A percentile compares a stretch with the other conserved stretches of the same genome.
phyloP scores from a whole-genome alignment of 2,888 invertebrate species.

The Fissipunctia ypsillon region DNA sequence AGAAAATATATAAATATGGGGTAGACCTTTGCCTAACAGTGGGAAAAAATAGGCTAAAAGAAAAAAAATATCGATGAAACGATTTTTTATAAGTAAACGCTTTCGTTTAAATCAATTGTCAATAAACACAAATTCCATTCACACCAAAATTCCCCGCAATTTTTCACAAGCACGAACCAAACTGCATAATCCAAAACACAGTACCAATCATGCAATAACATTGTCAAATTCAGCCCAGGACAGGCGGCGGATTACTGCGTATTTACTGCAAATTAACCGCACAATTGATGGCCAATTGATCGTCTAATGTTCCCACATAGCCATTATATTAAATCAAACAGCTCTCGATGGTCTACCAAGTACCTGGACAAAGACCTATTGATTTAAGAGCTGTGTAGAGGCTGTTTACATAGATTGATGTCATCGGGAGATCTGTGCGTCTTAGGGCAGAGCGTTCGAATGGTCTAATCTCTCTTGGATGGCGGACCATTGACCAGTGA shows the following conservation, averaged over 20 bases:
- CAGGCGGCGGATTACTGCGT: slow-evolving; percentile 79
- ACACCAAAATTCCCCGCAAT: background rate
- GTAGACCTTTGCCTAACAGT: no score
- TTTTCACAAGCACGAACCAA: slow-evolving; percentile 7
- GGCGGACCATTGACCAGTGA: slow-evolving; percentile 21
- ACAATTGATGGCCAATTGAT: slow-evolving; percentile 89
- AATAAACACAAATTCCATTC: background rate
- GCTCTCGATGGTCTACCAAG: slow-evolving; percentile 73
- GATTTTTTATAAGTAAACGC: background rate
- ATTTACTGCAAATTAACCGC: slow-evolving; percentile 88
- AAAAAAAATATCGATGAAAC: background rate
- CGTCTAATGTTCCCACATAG: slow-evolving; percentile 85
- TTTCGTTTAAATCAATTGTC: background rate
- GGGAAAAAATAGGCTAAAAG: no score
- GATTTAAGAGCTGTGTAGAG: slow-evolving; percentile 82
- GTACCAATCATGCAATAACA: slow-evolving; percentile 69
- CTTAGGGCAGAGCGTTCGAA: slow-evolving; percentile 37
- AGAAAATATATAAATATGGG: no score
- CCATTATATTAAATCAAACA: slow-evolving; percentile 89
- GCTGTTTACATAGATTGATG: slow-evolving; percentile 79
- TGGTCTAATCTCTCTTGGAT: slow-evolving; percentile 53
- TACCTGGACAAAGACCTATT: slow-evolving; percentile 87
- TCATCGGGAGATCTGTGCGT: slow-evolving; percentile 59
- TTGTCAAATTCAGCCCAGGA: slow-evolving; percentile 74
- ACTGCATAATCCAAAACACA: slow-evolving; percentile 35